Conservation (phyloP, 2,113 vertebrate species). For the Gasterosteus nipponicus region DNA sequence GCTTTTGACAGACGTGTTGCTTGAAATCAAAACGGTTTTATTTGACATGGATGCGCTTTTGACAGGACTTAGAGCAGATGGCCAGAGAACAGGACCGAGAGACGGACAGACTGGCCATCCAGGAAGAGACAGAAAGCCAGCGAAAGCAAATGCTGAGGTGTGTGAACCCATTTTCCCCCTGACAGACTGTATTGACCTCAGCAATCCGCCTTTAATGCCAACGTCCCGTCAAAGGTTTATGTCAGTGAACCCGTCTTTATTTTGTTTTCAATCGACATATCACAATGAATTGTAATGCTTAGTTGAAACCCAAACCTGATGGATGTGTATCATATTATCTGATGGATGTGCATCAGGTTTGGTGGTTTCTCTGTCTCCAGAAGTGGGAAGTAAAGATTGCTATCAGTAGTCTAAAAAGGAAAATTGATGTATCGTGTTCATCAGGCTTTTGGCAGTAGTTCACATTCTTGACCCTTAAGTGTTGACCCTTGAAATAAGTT, state of each 20-base stretch:
- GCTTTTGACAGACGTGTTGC: neutral
- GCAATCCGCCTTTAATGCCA: neutral
- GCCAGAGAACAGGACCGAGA: constrained; percentile 93
- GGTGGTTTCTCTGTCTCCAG: neutral
- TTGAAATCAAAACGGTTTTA: neutral
- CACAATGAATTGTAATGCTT: neutral
- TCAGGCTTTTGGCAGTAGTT: neutral
- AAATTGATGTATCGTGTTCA: neutral
- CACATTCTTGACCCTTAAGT: neutral
- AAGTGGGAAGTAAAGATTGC: neutral
- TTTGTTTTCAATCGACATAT: neutral
- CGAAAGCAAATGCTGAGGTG: constrained; percentile 94
- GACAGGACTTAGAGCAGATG: constrained; percentile 91
- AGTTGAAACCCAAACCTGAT: neutral
- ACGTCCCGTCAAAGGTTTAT: neutral
- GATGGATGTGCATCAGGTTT: neutral
- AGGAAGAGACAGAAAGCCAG: constrained; percentile 89
- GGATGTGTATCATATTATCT: too few species aligned
- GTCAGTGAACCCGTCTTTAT: neutral
- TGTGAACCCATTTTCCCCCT: neutral
- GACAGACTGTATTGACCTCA: neutral
- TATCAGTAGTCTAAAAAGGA: neutral
- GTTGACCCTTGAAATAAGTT: neutral
- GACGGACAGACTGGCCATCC: constrained; percentile 85
- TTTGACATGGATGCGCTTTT: neutral